Evolutionary conservation across 2,113 vertebrate genomes (phyloP).

Genomic region (Malurus cyaneus): DNA sequence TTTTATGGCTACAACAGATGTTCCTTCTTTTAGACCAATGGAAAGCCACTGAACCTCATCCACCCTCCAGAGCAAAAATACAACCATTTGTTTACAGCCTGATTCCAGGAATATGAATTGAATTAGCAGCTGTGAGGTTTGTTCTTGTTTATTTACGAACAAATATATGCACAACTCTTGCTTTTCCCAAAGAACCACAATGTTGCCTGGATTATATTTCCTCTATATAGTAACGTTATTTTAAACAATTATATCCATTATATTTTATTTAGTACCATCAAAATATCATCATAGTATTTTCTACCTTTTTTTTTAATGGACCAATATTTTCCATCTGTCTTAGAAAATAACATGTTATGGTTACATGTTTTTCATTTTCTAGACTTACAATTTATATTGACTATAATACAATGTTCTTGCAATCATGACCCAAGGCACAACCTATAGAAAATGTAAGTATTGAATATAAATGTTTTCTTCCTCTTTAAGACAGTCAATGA

Average conservation of each 20-base stretch:
- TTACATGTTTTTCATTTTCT: neutral
- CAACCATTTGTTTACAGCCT: conserved; percentile 51
- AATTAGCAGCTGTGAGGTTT: conserved; percentile 28
- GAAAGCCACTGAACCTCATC: conserved; percentile 33
- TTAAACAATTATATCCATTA: neutral
- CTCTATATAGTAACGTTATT: neutral
- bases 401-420: neutral
- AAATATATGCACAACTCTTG: neutral
- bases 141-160: conserved; percentile 11
- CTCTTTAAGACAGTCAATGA: neutral
- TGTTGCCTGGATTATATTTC: neutral
- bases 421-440: neutral
- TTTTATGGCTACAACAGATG: conserved; percentile 66
- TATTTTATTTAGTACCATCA: neutral
- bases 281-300: neutral
- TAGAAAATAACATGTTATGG: neutral
- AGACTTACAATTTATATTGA: neutral
- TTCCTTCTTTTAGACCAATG: conserved; percentile 54
- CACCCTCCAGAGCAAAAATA: conserved; percentile 62
- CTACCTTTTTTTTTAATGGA: neutral
- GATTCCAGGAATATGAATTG: conserved; percentile 36
- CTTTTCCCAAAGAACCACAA: neutral
- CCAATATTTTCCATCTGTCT: neutral
- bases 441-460: neutral
- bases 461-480: neutral